These are phyloP conservation scores for Caenorhabditis angaria DNA, from an alignment of 2,888 invertebrate genomes.

Conservation along the genomic window DNA sequence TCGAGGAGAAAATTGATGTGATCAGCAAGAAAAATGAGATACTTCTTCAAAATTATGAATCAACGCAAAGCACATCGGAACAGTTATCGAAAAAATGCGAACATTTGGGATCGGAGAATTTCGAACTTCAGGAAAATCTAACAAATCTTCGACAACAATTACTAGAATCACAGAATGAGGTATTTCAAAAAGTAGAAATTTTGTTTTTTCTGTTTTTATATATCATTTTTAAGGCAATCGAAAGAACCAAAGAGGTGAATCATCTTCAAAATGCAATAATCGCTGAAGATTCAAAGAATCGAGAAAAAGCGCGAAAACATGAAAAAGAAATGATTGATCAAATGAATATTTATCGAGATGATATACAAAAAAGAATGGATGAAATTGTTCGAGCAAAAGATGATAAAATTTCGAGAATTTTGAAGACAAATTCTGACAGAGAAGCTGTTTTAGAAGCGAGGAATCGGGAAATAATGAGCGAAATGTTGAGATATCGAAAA, in stretches of 20 bases:
- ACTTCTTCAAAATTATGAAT: not conserved
- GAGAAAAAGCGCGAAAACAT: conserved; percentile 7
- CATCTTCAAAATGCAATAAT: conserved; percentile 16
- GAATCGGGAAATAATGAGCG: conserved; percentile 3
- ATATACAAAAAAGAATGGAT: conserved; percentile 2
- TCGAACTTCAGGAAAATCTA: conserved; percentile 17
- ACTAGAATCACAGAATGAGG: conserved; percentile 13
- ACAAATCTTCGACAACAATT: conserved; percentile 6
- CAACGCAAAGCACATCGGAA: conserved; percentile 13
- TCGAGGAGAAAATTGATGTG: conserved; percentile 3
- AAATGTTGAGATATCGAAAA: conserved; percentile 8
- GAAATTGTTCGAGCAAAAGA: not conserved
- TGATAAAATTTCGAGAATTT: not conserved
- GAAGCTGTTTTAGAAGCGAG: not conserved
- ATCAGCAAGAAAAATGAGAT: conserved; percentile 7
- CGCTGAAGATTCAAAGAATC: conserved; percentile 13
- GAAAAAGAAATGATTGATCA: conserved; percentile 1
- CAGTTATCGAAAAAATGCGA: not conserved
- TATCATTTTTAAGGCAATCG: conserved; percentile 10
- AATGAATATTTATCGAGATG: conserved; percentile 9
- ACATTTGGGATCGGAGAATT: conserved; percentile 8
- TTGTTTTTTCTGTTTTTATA: not conserved
- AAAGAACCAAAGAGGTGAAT: conserved; percentile 19
- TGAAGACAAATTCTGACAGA: not conserved
- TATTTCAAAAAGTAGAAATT: too few species aligned